Conservation (phyloP, 2,797 vertebrate species). For the Poliocrania exsul region DNA sequence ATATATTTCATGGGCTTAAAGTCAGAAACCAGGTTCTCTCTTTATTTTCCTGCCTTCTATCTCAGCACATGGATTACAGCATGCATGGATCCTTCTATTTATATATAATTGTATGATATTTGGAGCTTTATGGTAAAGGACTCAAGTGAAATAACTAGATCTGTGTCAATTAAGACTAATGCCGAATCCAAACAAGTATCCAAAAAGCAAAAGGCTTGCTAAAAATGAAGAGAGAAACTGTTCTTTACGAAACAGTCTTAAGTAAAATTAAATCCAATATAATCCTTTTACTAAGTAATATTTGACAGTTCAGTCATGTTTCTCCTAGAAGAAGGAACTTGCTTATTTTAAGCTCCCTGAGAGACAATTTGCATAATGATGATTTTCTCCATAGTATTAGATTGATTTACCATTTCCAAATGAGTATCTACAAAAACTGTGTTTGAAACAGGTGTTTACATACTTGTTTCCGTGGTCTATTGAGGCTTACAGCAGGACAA, state of each 20-base stretch:
- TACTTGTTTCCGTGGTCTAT: background rate
- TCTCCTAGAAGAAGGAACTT: slow-evolving; percentile 13
- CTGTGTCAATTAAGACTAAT: slow-evolving; percentile 27
- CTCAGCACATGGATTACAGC: background rate
- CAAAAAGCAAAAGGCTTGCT: background rate
- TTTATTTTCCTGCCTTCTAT: background rate
- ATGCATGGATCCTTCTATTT: background rate
- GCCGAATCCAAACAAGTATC: background rate
- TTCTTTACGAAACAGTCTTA: background rate
- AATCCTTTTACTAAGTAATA: slow-evolving; percentile 56
- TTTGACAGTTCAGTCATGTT: slow-evolving; percentile 32
- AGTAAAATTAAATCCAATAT: slow-evolving; percentile 33
- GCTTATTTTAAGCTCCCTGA: slow-evolving; percentile 31
- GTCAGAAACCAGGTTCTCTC: background rate
- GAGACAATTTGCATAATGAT: background rate
- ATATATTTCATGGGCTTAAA: background rate
- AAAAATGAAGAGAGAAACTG: background rate
- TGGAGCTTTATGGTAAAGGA: background rate
- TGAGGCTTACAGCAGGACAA: background rate
- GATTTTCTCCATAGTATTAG: slow-evolving; percentile 15
- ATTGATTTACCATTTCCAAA: background rate
- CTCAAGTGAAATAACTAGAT: background rate
- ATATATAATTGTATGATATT: background rate
- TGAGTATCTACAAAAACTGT: background rate
- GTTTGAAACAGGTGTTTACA: background rate